Percentiles rank a stretch among this genome's conserved stretches.
These are phyloP conservation scores for Parnassius smintheus DNA, from an alignment of 2,888 invertebrate genomes.

Conservation along the genomic window DNA sequence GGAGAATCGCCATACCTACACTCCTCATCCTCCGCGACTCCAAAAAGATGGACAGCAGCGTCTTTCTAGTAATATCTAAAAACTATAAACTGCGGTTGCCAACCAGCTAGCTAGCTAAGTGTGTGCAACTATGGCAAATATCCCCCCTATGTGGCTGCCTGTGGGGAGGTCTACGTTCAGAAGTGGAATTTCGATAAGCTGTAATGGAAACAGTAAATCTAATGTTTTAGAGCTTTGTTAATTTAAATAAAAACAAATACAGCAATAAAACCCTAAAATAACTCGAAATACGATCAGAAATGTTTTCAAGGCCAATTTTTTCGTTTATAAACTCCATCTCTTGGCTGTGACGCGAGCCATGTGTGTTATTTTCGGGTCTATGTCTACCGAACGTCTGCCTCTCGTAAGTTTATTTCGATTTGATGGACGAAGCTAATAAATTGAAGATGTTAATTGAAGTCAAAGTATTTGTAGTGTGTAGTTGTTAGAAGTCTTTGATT, in stretches of 20 bases:
- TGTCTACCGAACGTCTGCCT: slow-evolving; percentile 23
- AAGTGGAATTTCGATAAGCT: no score
- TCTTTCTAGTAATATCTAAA: no score
- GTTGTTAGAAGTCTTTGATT: background rate
- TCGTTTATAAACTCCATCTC: background rate
- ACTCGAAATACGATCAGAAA: background rate
- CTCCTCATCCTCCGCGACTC: no score
- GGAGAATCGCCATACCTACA: no score
- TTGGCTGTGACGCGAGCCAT: slow-evolving; percentile 8
- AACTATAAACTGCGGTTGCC: no score
- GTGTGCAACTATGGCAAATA: no score
- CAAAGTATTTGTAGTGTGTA: background rate
- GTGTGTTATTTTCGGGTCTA: slow-evolving; percentile 15
- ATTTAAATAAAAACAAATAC: background rate
- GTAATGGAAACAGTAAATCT: no score
- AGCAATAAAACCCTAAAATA: slow-evolving; percentile 22
- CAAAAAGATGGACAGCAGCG: no score
- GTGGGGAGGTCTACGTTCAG: no score
- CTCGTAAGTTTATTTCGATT: background rate
- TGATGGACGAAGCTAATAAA: background rate
- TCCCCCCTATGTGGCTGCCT: no score
- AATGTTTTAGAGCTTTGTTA: background rate
- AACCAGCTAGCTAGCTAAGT: no score
- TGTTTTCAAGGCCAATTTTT: slow-evolving; percentile 26
- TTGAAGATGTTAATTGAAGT: background rate